Conservation (phyloP, 2,888 invertebrate species). For the Elegia similella region DNA sequence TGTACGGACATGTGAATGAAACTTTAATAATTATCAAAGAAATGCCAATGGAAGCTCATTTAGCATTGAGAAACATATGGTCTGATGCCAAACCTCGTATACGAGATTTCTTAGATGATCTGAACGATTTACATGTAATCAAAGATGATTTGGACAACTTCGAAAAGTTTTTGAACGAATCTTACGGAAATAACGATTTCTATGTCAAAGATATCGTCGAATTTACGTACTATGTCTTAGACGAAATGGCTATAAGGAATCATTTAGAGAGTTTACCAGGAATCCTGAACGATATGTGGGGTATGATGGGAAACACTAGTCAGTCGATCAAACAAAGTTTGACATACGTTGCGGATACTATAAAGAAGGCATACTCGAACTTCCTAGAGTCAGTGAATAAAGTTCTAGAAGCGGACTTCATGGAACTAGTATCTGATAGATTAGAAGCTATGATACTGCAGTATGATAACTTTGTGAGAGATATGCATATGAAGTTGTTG, state of each 20-base stretch:
- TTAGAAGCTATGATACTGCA: constrained; percentile 87
- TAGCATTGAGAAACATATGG: constrained; percentile 87
- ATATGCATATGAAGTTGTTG: constrained; percentile 84
- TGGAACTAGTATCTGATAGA: constrained; percentile 86
- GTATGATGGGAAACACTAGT: constrained; percentile 92
- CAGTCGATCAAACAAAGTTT: constrained; percentile 89
- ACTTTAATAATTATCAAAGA: constrained; percentile 69
- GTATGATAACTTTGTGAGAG: constrained; percentile 90
- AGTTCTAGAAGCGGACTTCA: constrained; percentile 87
- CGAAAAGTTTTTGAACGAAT: constrained; percentile 86
- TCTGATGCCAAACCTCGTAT: constrained; percentile 87
- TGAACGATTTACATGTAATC: constrained; percentile 86
- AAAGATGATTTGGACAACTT: constrained; percentile 88
- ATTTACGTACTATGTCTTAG: constrained; percentile 85
- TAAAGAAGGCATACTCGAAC: constrained; percentile 87
- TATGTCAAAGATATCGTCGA: constrained; percentile 90
- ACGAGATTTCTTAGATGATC: constrained; percentile 86
- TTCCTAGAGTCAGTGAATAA: constrained; percentile 85
- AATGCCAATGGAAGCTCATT: constrained; percentile 85
- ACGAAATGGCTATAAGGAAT: constrained; percentile 88
- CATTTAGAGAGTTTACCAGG: constrained; percentile 90
- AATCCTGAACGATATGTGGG: constrained; percentile 91
- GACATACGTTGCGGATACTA: constrained; percentile 86
- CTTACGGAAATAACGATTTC: constrained; percentile 91
- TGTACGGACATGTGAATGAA: constrained; percentile 70